A percentile compares a stretch with the other conserved stretches of the same genome.
Conservation (phyloP, 2,113 vertebrate genomes). For the Carassius auratus region DNA sequence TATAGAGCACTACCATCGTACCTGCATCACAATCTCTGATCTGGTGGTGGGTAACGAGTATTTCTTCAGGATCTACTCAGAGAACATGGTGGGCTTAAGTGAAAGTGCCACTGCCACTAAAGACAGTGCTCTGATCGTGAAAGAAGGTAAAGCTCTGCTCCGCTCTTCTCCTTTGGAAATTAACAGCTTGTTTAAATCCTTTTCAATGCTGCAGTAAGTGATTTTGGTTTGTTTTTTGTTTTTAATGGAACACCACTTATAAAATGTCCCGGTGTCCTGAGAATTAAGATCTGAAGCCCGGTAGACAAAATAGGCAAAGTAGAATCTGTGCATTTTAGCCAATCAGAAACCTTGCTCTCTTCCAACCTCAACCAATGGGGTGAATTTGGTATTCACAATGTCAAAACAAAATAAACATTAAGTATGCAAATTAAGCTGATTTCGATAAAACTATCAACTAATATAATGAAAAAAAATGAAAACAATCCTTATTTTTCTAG, state of each 20-base stretch:
- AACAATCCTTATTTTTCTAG: neutral
- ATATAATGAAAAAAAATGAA: neutral
- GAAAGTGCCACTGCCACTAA: conserved; percentile 89
- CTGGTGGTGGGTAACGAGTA: conserved; percentile 96
- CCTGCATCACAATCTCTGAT: conserved; percentile 88
- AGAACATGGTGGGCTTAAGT: conserved; percentile 96
- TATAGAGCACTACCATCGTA: conserved; percentile 94
- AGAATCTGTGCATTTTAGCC: neutral
- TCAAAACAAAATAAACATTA: too few species aligned
- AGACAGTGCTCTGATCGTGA: conserved; percentile 90
- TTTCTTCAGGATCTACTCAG: conserved; percentile 91
- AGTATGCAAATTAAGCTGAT: neutral
- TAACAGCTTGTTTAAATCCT: neutral
- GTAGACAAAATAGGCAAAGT: neutral
- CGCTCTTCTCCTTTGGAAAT: neutral
- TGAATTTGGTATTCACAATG: neutral
- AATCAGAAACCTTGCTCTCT: neutral
- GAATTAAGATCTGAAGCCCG: neutral
- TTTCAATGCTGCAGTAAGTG: neutral
- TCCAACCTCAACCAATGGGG: neutral
- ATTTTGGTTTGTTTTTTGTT: neutral
- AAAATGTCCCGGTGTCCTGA: neutral
- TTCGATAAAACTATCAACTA: neutral
- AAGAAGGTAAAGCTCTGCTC: conserved; percentile 82
- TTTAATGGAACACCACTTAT: neutral